Base-by-base conservation (phyloP, 1,140 invertebrate genomes). In the Saccostrea glomerata region DNA sequence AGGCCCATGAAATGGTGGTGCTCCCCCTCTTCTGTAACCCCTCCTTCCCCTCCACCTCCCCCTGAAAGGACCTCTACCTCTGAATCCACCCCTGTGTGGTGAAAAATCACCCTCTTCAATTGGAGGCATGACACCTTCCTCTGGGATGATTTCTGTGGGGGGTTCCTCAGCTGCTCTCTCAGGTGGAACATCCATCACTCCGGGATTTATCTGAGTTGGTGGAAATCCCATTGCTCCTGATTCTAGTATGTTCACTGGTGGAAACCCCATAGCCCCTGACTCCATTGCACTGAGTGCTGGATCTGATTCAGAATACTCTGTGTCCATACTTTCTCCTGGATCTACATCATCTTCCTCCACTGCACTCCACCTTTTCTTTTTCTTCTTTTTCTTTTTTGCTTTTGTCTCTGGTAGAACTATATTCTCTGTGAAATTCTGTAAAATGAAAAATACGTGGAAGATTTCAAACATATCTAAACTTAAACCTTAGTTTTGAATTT, bases 371-470 rank as follows among this genome's bases (percentile, higher is more conserved):
- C 54, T 56, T 36, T 84, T 84, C 47, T 84, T 84, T 84, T 84
- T 84, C 82, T 84, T 84, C 47, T 84, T 84, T 15, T 84, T 84
- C 47, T 84, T 84, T 84, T 84, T 84, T 2, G 70, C 3, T 12
- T 77, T 77, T 77, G 70, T 11, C 25, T 77, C 70, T 77, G 70
- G 70, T 25, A 30, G 25, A 77, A 77, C 9, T 12, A 77, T 30
- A 13, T 30, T 77, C 30, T 77, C 70, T 30, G 70, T 25, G 7
- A 77, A 30, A 77, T 30, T 77, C 70, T 77, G 70, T 15, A 77
- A 20, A 60, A 60, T 60, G 58, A 63, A 63, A 63, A 47, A 47
- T 6, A 47, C 9, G 30, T 36, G 30, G 0, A 0, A n/a, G n/a
- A 36, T 47, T 47, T 47, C 6, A 47, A 47, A 7, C 47, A 47